Evolutionary conservation across 2,797 vertebrate genomes (phyloP).

Genomic region (Ammospiza maritima): DNA sequence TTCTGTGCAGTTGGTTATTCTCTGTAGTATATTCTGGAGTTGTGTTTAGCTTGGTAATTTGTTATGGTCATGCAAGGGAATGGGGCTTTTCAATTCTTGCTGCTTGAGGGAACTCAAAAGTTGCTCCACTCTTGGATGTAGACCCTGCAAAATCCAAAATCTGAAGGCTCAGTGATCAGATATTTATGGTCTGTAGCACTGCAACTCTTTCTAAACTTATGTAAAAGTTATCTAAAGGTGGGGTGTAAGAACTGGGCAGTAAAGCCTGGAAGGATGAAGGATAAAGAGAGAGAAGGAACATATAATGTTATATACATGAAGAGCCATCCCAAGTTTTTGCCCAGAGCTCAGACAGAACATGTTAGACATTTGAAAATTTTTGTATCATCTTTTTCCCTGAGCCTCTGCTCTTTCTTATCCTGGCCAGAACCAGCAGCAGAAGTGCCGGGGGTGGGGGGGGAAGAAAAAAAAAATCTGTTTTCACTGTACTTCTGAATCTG

Average conservation of each 20-base stretch:
- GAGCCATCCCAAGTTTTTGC: neutral
- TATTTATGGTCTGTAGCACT: neutral
- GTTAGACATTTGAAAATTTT: constrained; percentile 43
- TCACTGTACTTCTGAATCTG: constrained; percentile 67
- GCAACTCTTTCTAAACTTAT: neutral
- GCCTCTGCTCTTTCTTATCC: constrained; percentile 32
- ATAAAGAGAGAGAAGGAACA: neutral
- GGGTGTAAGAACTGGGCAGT: neutral
- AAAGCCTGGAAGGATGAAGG: neutral
- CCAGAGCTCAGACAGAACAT: constrained; percentile 10
- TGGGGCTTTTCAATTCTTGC: neutral
- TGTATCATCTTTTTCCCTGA: constrained; percentile 48
- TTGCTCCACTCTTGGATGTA: neutral
- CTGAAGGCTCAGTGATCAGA: neutral
- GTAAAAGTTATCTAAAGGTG: neutral
- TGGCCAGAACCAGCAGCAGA: constrained; percentile 58
- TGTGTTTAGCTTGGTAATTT: constrained; percentile 37
- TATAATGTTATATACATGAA: neutral
- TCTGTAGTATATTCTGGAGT: neutral
- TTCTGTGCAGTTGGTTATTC: neutral
- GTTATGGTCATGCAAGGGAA: constrained; percentile 9
- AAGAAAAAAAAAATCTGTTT: constrained; percentile 29
- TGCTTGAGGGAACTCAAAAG: neutral
- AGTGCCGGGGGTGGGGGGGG: neutral
- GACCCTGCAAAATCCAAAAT: neutral